Evolutionary conservation across 2,888 invertebrate genomes (phyloP).

Genomic region (Chironomus riparius): DNA sequence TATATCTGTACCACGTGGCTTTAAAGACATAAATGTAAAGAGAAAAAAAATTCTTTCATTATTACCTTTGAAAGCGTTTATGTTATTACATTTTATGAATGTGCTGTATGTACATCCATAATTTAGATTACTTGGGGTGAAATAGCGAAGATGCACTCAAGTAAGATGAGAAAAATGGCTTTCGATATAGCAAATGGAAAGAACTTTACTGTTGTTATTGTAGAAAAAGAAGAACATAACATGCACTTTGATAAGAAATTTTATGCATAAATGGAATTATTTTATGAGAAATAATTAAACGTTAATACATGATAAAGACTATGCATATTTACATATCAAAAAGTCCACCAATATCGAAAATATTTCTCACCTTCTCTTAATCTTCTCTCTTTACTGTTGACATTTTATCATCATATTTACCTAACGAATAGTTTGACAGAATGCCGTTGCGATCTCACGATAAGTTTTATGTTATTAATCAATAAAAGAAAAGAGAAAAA

Average conservation of each 20-base stretch:
- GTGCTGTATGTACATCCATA: too few species aligned
- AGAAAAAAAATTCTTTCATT: not conserved
- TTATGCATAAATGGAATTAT: too few species aligned
- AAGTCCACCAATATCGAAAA: too few species aligned
- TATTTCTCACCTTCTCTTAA: too few species aligned
- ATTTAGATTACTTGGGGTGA: not conserved
- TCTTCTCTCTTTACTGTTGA: not conserved
- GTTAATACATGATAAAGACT: too few species aligned
- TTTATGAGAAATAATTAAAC: too few species aligned
- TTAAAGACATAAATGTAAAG: not conserved
- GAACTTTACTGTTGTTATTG: too few species aligned
- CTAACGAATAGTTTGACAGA: not conserved
- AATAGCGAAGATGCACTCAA: not conserved
- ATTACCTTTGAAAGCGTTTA: not conserved
- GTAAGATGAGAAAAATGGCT: not conserved
- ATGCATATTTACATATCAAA: too few species aligned
- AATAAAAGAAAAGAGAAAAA: not conserved
- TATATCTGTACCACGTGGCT: constrained; percentile 3
- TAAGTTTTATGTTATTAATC: not conserved
- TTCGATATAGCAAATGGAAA: too few species aligned
- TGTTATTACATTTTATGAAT: too few species aligned
- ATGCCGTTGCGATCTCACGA: constrained; percentile 3
- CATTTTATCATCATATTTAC: not conserved
- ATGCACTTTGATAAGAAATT: too few species aligned
- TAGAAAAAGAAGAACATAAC: too few species aligned